These are phyloP conservation scores for Thripadectes ignobilis DNA, from an alignment of 2,797 vertebrate species.

Conservation along the genomic window DNA sequence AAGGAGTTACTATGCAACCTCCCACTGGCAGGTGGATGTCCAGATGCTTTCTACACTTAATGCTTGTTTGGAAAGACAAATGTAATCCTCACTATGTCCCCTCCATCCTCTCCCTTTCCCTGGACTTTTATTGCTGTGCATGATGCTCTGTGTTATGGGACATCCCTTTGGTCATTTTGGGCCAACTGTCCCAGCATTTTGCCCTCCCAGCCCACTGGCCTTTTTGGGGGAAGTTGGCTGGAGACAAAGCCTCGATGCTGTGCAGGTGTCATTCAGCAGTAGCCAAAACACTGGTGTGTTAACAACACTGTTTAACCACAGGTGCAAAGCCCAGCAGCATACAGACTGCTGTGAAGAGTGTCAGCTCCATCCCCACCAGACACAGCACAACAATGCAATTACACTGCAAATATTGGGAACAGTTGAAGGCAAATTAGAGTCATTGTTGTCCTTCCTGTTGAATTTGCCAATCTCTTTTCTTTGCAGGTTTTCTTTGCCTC, in stretches of 20 bases:
- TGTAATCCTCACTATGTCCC: background rate
- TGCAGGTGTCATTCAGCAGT: background rate
- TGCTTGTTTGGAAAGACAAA: background rate
- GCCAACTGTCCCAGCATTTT: background rate
- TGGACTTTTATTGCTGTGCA: background rate
- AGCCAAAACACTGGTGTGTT: background rate
- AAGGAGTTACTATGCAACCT: background rate
- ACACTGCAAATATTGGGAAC: background rate
- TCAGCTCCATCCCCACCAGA: background rate
- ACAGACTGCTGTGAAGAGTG: rapidly evolving
- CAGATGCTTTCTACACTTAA: rapidly evolving
- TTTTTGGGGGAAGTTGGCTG: background rate
- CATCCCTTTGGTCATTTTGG: background rate
- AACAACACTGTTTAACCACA: rapidly evolving
- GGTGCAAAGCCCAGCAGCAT: background rate
- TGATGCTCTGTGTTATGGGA: rapidly evolving
- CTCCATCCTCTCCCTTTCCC: background rate
- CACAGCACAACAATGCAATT: background rate
- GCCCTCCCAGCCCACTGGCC: background rate
- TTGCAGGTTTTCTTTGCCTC: slow-evolving; percentile 90
- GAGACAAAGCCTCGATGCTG: background rate
- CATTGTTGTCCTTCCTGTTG: background rate
- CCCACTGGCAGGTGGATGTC: background rate
- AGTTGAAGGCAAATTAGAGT: background rate
- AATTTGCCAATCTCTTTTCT: background rate